Base-by-base conservation (phyloP, 2,113 vertebrate species). In the Talpa occidentalis region DNA sequence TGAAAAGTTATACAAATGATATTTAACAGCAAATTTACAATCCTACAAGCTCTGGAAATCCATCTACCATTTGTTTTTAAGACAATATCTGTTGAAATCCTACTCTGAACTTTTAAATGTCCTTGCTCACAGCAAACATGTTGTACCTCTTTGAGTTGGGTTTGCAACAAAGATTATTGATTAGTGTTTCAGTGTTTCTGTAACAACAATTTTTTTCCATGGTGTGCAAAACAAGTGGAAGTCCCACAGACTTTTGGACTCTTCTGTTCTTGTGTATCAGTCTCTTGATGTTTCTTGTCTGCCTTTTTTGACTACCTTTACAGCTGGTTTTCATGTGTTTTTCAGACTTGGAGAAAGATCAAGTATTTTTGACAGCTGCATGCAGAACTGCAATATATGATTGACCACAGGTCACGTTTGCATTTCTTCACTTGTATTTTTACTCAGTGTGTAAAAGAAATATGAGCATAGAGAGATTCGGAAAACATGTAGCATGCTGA, bases 301-400 rank as follows among this genome's bases (percentile, higher is more conserved):
- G 94, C 81, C 73, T 88, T 94, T 94, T 80, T 87, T 60, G 80
- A 90, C 93, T 95, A 93, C 92, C 92, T 94, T 6, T 87, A 30
- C 92, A 97, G 90, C 92, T 96, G 93, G 94, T 96, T 93, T 94
- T 95, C 87, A 62, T 90, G 93, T 93, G 82, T 88, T 96, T 89
- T 80, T 90, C 77, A 83, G 62, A 90, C 47, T 95, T 94, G 95
- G 97, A 97, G 80, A 77, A 85, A 84, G 88, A 93, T 90, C 94
- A 93, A 93, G 24, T 79, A 42, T 69, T 91, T 94, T 88, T 96
- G 97, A 96, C 94, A 96, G 79, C 94, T 83, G 81, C 52, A 72
- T 32, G 82, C 85, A 72, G 81, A 86, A 93, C 37, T 67, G 70
- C 89, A 86, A 37, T 96, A 44, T 95, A 83, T 79, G 79, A 52